phyloP scores from a whole-genome alignment of 2,113 vertebrate genomes.

The Todiramphus chloris region DNA sequence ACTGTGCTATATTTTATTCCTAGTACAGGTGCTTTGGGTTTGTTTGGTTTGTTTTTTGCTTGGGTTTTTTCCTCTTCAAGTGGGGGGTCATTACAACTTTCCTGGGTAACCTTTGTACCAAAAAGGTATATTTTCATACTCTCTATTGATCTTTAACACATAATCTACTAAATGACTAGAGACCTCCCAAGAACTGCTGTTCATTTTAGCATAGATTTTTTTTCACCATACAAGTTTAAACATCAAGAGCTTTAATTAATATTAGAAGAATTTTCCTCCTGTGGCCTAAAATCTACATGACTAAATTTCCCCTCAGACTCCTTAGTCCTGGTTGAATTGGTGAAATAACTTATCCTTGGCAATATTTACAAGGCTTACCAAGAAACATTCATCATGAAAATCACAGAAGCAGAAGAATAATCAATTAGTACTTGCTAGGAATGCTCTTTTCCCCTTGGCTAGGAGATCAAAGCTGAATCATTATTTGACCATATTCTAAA shows the following conservation, averaged over 20 bases:
- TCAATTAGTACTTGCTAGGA: constrained; percentile 28
- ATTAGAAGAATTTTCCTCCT: constrained; percentile 69
- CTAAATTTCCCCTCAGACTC: constrained; percentile 70
- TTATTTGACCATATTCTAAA: background rate
- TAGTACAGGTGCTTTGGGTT: background rate
- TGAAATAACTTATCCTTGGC: constrained; percentile 41
- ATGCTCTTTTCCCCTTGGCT: background rate
- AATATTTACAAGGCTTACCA: constrained; percentile 38
- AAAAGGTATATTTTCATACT: constrained; percentile 7
- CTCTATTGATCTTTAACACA: constrained; percentile 65
- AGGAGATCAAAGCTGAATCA: background rate
- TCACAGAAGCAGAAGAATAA: constrained; percentile 31
- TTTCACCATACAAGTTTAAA: constrained; percentile 62
- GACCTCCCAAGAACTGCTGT: constrained; percentile 67
- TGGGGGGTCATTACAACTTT: background rate
- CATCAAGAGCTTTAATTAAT: constrained; percentile 77
- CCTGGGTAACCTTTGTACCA: constrained; percentile 11
- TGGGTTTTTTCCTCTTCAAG: background rate
- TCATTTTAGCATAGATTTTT: background rate
- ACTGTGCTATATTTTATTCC: background rate
- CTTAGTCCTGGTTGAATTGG: constrained; percentile 57
- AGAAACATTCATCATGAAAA: constrained; percentile 24
- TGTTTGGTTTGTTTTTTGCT: background rate
- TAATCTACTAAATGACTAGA: constrained; percentile 68
- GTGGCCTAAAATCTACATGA: constrained; percentile 69